Evolutionary conservation across 2,113 vertebrate genomes (phyloP), one percentile per base, ranked within the genome.

Genomic region (Thalassarche chlororhynchos): DNA sequence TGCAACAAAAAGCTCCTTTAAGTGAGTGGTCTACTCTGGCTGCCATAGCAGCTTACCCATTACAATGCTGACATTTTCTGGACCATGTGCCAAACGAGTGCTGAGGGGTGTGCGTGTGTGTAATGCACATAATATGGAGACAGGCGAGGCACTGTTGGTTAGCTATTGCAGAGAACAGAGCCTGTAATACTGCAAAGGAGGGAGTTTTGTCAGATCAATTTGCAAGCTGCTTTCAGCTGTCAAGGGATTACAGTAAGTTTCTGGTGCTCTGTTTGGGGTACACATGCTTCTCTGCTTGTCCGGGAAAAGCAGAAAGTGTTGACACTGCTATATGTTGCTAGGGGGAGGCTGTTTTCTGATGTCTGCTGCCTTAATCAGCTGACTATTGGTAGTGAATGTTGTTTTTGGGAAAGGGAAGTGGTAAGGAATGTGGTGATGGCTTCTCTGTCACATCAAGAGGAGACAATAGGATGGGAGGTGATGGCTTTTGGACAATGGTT

Each of bases 31-130:
- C 89, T 96, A 54, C 93, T 90, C 82, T 85, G 82, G 38, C 91
- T 96, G 93, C 87, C 62, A 29, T 55, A 96, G 93, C 94, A 95
- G 93, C 75, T 95, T 97, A 78, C 87, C 60, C 71, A 60, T 96
- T 96, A 91, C 89, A 90, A 96, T 94, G 91, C 89, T 97, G 94
- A 96, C 96, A 75, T 94, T 95, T 97, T 97, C 95, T 96, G 94
- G 91, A 96, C 51, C 52, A 14, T 16, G 42, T 94, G 95, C 96
- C 96, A 97, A 90, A 64, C 1, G 9, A 92, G 84, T 75, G 66
- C 89, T 94, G 58, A 85, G 91, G 70, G 58, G 54, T 64, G 40
- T 83, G 62, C 4, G 19, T 86, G 83, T 93, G 66, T 85, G 62
- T 72, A 91, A 79, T 88, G 76, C 40, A 34, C 55, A 21, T 60